Conservation (phyloP, 2,888 invertebrate genomes). For the Rhamnusium bicolor region DNA sequence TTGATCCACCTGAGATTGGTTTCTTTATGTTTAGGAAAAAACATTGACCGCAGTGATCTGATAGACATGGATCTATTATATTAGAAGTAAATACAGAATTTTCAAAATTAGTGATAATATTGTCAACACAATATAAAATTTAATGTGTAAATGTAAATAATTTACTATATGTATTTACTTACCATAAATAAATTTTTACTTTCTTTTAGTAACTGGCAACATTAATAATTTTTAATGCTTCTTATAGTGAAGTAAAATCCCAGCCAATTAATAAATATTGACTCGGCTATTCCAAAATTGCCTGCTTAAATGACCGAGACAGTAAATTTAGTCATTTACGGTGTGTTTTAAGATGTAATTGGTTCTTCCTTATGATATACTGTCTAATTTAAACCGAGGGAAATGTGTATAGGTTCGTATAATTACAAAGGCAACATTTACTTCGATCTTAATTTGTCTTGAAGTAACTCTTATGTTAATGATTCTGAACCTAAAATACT, state of each 20-base stretch:
- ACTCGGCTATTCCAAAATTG: neutral
- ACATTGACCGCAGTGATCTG: no score
- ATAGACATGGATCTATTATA: no score
- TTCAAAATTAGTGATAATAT: no score
- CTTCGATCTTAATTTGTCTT: conserved; percentile 62
- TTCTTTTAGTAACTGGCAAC: neutral
- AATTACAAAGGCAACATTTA: conserved; percentile 55
- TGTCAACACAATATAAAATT: no score
- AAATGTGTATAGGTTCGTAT: conserved; percentile 42
- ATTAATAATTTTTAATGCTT: neutral
- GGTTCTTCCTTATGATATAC: conserved; percentile 43
- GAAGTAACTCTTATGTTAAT: conserved; percentile 50
- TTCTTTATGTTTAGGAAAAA: no score
- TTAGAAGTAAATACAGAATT: no score
- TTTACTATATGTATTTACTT: no score
- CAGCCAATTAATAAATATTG: neutral
- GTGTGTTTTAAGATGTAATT: conserved; percentile 21
- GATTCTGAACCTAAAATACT: conserved; percentile 51
- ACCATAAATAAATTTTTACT: no score
- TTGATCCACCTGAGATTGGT: no score
- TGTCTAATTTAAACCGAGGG: conserved; percentile 44
- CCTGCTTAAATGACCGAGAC: neutral
- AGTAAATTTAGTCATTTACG: conserved; percentile 27
- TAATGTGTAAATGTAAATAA: no score
- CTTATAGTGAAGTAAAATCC: neutral